Evolutionary conservation across 2,797 vertebrate species (phyloP), one percentile per base, ranked within the genome.

Genomic region (Sebastes nivosus): DNA sequence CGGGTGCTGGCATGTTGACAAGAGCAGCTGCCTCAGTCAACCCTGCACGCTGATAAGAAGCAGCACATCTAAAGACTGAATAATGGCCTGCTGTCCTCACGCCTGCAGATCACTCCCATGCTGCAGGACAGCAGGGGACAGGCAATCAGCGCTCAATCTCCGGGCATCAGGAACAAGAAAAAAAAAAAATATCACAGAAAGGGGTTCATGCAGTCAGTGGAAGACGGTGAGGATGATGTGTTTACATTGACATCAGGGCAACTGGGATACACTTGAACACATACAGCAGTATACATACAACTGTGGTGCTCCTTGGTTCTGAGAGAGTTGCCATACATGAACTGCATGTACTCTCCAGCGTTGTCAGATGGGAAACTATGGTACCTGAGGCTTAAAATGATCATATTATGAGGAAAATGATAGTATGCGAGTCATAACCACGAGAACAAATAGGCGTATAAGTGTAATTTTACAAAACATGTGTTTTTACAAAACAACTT

Each of bases 31-130:
- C 91, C 88, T 88, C 88, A 86, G 89, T 92, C 90, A 84, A 82
- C 75, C 76, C 85, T 13, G 77, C 4, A 38, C 57, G 1, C 80
- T 89, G 91, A 93, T 93, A 92, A 91, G 90, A 90, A 86, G 85
- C 89, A 88, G 88, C 84, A 85, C 87, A 86, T 91, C 89, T 89
- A 87, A 91, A 87, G 92, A 85, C 92, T 89, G 92, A 93, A 93
- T 92, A 93, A 94, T 93, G 89, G 82, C 89, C 92, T 91, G 87
- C 89, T 92, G 91, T 93, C 93, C 92, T 86, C 59, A 8, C 27
- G 82, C 73, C 80, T 83, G 87, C 88, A 69, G 82, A 90, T 92
- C 88, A 85, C 77, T 87, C 81, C 86, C 78, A 2, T 66, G 76
- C 87, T 72, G 83, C 82, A 63, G 88, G 91, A 92, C 86, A 13